Evolutionary conservation across 1,140 invertebrate genomes (phyloP), one percentile per base, ranked within the genome.

Genomic region (Coenobita brevimanus): DNA sequence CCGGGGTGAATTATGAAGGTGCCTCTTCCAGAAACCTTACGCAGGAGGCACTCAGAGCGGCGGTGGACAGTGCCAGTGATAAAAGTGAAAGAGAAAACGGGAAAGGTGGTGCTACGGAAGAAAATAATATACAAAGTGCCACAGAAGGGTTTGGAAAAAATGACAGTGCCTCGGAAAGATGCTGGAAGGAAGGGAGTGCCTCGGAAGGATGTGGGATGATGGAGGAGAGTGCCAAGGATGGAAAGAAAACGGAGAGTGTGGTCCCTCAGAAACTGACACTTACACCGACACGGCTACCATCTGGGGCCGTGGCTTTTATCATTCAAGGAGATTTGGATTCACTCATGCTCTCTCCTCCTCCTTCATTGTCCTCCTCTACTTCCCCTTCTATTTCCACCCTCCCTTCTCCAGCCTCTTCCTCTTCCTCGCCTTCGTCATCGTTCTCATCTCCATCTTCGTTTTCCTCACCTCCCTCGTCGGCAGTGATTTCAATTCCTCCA

Each of bases 221-320:
- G 27, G 27, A 33, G 17, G 57, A 30, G 3, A 46, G 21, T 43
- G 43, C 64, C 62, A 82, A 27, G 21, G 67, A 43, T 21, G 50
- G 36, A 46, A 24, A 85, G 15, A 3, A 73, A n/a, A 57, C 50
- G 21, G 21, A 10, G 3, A 54, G n/a, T 24, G 8, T 6, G 21
- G 15, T 67, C 30, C 30, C 46, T 62, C 41, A 43, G 10, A 54
- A 93, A 46, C 93, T 94, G 15, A 96, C 96, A 89, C 93, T 97
- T 33, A 95, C 97, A 15, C 96, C 94, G 64, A 96, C 94, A 36
- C 94, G 94, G 71, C 93, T 95, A 89, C 95, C 94, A 24, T 96
- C 93, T 41, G 93, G 95, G 0, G 94, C 95, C 91, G 93, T 95
- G 91, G 93, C 95, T 79, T 91, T 95, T 89, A 91, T 96, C 69